Evolutionary conservation across 2,797 vertebrate genomes (phyloP).

Genomic region (Halcyon leucocephala): DNA sequence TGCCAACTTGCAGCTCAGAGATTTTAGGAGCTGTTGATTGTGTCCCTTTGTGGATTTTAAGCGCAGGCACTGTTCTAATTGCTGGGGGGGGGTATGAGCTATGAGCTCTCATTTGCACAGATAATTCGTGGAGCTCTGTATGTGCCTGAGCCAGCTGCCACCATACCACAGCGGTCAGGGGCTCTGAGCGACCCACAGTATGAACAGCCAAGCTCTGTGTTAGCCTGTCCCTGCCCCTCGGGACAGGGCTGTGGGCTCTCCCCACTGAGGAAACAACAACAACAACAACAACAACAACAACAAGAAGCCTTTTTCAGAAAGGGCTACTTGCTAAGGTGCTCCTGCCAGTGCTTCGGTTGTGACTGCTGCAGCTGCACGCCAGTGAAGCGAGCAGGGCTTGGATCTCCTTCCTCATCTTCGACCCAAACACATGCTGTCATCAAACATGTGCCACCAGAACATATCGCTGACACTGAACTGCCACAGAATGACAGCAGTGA

Average conservation of each 20-base stretch:
- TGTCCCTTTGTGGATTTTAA: neutral
- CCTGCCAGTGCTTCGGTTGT: neutral
- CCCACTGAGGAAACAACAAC: neutral
- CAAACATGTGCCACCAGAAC: neutral
- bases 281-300: no score
- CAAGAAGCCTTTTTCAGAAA: neutral
- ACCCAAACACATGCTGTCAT: neutral
- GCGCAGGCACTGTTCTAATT: rapidly evolving
- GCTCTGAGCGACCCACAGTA: neutral
- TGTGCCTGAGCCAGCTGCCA: neutral
- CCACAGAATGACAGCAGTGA: rapidly evolving
- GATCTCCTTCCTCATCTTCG: neutral
- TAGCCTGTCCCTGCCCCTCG: neutral
- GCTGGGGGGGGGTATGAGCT: rapidly evolving
- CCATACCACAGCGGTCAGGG: conserved; percentile 11
- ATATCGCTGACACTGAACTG: neutral
- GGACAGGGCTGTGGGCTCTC: neutral
- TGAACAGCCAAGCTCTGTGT: rapidly evolving
- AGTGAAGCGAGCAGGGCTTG: neutral
- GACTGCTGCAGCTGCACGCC: neutral
- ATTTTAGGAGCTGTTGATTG: neutral
- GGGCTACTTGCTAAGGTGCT: neutral
- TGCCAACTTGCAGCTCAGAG: neutral
- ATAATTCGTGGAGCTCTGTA: rapidly evolving
- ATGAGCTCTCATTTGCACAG: rapidly evolving